Base-by-base conservation (phyloP, 2,113 vertebrate species). In the Raphicerus campestris region DNA sequence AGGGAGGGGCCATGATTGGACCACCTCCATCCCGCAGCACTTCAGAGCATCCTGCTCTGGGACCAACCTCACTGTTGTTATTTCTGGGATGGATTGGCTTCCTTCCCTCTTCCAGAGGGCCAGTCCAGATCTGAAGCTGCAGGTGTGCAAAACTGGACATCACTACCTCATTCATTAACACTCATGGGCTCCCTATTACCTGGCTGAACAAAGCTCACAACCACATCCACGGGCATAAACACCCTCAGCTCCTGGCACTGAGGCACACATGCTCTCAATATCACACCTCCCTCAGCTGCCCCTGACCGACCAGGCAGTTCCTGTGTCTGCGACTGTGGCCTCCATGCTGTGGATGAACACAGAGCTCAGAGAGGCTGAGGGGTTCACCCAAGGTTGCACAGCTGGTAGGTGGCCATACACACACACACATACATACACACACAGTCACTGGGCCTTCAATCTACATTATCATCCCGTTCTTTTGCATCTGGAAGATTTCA, bases 261-360 rank as follows among this genome's bases (percentile, higher is more conserved):
- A 45, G 7, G 20, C 39, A 2, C 10, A 14, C 1, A 32, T 53
- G 28, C 42, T 16, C 22, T 26, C 1, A 0, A 6, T 2, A 11
- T 32, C 75, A 22, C 17, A 9, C 17, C 82, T 28, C 13, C 63
- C 39, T 77, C 47, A 14, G 28, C 53, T 39, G 61, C 20, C 30
- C 28, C 56, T 2, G 13, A 14, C 16, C n/a, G 2, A 24, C 10
- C 0, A 13, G 30, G 58, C 45, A 14, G 35, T 10, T 24, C n/a
- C 83, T 35, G 26, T 7, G 49, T 81, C 66, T 28, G 70, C 17
- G 19, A 2, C 55, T 2, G 60, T 2, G 16, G 39, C 78, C 42
- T 28, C 84, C 32, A 0, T 0, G 26, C 56, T 16, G 0, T 47
- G 14, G 26, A 8, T 6, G 32, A 89, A 32, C 53, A 83, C 55